Conservation (phyloP, 2,888 invertebrate species). For the Pachycephus smyrnensis region DNA sequence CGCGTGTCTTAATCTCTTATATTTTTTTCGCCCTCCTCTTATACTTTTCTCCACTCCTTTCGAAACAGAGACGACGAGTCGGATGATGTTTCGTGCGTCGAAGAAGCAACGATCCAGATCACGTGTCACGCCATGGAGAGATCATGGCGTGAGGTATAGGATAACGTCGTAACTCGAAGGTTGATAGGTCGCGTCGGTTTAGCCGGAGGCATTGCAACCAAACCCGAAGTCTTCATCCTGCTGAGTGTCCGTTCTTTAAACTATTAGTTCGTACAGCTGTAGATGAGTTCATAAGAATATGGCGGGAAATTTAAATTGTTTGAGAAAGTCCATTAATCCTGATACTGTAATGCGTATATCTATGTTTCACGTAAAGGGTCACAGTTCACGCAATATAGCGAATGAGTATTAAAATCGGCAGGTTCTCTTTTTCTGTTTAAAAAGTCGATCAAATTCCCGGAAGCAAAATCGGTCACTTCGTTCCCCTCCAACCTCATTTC, state of each 20-base stretch:
- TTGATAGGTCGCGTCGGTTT: slow-evolving; percentile 2
- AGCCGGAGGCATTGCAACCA: not conserved
- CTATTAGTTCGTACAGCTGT: not conserved
- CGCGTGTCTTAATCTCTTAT: not conserved
- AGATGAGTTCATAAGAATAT: not conserved
- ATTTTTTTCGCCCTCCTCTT: not conserved
- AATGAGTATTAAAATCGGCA: not conserved
- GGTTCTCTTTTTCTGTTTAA: not conserved
- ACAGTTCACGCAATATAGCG: not conserved
- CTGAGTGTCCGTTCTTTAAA: not conserved
- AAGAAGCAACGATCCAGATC: slow-evolving; percentile 31
- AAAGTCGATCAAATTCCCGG: slow-evolving; percentile 55
- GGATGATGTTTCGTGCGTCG: slow-evolving; percentile 5
- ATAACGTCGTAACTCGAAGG: slow-evolving; percentile 40
- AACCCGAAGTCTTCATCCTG: slow-evolving; percentile 2
- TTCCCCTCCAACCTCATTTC: not conserved
- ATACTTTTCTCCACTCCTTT: not conserved
- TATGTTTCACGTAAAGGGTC: not conserved
- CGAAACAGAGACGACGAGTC: not conserved
- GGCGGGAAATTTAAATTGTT: not conserved
- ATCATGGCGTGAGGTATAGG: slow-evolving; percentile 46
- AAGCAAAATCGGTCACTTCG: slow-evolving; percentile 48
- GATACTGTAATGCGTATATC: not conserved
- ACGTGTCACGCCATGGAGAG: slow-evolving; percentile 39
- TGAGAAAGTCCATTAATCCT: not conserved